A percentile compares a stretch with the other conserved stretches of the same genome.
Conservation (phyloP, 2,888 invertebrate genomes). For the Dexiosoma caninum region DNA sequence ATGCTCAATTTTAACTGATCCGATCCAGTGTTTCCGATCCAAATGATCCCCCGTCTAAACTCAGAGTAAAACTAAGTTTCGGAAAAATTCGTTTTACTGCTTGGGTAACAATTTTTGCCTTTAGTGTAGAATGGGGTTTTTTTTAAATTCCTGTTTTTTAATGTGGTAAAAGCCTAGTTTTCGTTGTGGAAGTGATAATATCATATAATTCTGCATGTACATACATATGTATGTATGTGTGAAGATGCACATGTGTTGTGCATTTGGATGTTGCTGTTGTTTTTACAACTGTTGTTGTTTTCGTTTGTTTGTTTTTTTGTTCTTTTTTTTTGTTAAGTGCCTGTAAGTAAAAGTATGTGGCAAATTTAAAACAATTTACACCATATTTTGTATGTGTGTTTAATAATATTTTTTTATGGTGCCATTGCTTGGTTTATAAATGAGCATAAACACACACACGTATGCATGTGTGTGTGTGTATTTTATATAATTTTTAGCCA, state of each 20-base stretch:
- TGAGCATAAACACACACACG: not conserved
- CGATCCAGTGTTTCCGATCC: too few species aligned
- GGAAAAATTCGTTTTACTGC: too few species aligned
- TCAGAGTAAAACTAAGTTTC: too few species aligned
- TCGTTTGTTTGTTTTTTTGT: not conserved
- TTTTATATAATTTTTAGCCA: not conserved
- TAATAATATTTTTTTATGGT: slow-evolving; percentile 39
- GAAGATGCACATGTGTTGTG: not conserved
- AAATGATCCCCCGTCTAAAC: too few species aligned
- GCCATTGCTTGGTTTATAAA: not conserved
- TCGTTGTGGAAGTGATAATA: slow-evolving; percentile 54
- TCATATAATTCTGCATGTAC: slow-evolving; percentile 37
- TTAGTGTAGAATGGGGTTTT: slow-evolving; percentile 12
- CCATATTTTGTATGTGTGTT: slow-evolving; percentile 61
- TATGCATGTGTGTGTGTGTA: not conserved
- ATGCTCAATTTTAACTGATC: too few species aligned
- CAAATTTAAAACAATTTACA: slow-evolving; percentile 66
- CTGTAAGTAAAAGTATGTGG: slow-evolving; percentile 60
- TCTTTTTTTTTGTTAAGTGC: not conserved
- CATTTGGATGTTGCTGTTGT: slow-evolving; percentile 13
- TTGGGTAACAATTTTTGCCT: not conserved
- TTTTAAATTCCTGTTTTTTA: not conserved
- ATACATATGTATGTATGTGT: not conserved
- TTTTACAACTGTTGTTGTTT: not conserved
- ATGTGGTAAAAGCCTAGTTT: slow-evolving; percentile 52